Evolutionary conservation across 2,113 vertebrate genomes (phyloP).

Genomic region (Coreoperca whiteheadi): DNA sequence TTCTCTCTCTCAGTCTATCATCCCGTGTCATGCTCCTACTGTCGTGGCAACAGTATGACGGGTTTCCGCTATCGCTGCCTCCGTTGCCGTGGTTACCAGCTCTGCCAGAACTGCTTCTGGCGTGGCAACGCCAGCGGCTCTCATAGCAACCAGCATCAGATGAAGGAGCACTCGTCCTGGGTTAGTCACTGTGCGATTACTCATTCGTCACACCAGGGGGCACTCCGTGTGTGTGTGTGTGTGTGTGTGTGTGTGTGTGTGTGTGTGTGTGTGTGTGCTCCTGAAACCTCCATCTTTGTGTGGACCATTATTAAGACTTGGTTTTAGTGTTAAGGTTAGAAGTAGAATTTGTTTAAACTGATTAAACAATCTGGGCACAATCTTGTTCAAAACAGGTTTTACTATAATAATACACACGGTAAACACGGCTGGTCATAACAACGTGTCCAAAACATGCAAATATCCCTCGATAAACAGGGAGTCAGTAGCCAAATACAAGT

Average conservation of each 20-base stretch:
- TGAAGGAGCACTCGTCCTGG: conserved; percentile 99
- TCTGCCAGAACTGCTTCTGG: conserved; percentile 97
- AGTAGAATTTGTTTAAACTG: background rate
- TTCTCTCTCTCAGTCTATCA: conserved; percentile 86
- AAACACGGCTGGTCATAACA: background rate
- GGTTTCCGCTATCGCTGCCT: conserved; percentile 97
- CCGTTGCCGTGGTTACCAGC: conserved; percentile 97
- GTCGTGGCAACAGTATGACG: conserved; percentile 92
- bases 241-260: conserved; percentile 30
- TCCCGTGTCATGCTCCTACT: conserved; percentile 93
- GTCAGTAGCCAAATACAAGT: background rate
- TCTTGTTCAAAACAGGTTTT: background rate
- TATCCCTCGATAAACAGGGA: background rate
- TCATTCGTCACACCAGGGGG: conserved; percentile 40
- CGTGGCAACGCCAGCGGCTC: conserved; percentile 90
- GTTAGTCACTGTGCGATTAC: conserved; percentile 80
- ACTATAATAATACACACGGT: background rate
- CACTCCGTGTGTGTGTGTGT: conserved; percentile 12
- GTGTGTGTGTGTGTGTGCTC: background rate
- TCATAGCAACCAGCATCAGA: conserved; percentile 96
- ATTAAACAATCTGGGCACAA: too few relatives aligned
- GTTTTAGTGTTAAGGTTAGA: background rate
- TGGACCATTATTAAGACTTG: background rate
- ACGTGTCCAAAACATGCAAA: background rate
- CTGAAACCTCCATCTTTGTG: background rate